phyloP scores from a whole-genome alignment of 2,888 invertebrate species.

The Drosophila kambysellisi region DNA sequence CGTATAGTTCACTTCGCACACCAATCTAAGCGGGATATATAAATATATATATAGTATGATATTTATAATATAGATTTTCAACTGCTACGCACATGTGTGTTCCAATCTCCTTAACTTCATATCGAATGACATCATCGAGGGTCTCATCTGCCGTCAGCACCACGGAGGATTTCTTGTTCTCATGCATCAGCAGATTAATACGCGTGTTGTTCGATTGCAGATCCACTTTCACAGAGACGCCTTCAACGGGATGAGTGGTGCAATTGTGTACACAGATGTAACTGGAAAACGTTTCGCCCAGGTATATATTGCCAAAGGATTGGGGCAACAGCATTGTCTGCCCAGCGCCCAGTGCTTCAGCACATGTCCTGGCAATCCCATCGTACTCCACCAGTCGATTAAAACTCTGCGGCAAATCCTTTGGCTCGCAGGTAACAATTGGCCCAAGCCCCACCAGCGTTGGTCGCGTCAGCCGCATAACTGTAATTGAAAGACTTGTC shows the following conservation, averaged over 20 bases:
- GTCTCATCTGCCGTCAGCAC: conserved; percentile 92
- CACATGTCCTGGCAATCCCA: conserved; percentile 92
- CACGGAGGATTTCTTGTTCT: conserved; percentile 87
- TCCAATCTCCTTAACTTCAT: conserved; percentile 99
- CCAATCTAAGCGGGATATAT: conserved; percentile 88
- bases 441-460: conserved; percentile 91
- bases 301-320: conserved; percentile 98
- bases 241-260: conserved; percentile 90
- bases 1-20: conserved; percentile 97
- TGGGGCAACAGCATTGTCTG: conserved; percentile 97
- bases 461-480: conserved; percentile 97
- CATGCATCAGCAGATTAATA: conserved; percentile 91
- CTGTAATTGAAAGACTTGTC: conserved; percentile 83
- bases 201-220: conserved; percentile 96
- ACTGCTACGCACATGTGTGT: conserved; percentile 93
- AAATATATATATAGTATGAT: background rate
- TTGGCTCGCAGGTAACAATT: conserved; percentile 93
- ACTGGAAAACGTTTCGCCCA: conserved; percentile 98
- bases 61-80: background rate
- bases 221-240: conserved; percentile 89
- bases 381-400: conserved; percentile 92
- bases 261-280: conserved; percentile 99
- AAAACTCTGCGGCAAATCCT: conserved; percentile 93
- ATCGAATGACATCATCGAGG: conserved; percentile 97
- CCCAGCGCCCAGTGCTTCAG: conserved; percentile 91